Base-by-base conservation (phyloP, 2,113 vertebrate genomes). In the Castor canadensis region DNA sequence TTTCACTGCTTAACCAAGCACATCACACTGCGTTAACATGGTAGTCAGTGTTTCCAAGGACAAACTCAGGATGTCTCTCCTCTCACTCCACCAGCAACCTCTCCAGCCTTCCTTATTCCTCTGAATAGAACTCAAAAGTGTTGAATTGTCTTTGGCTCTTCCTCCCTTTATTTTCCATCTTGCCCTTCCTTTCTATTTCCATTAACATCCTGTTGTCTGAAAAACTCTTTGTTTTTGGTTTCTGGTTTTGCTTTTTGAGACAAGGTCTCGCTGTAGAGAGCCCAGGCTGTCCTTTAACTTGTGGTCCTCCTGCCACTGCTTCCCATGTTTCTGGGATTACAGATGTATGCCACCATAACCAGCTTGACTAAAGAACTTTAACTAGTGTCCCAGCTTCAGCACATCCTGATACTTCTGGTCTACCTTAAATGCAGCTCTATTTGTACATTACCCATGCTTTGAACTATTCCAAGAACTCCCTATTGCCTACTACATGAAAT, bases 11-110 rank as follows among this genome's bases (percentile, higher is more conserved):
- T 47, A 58, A 30, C n/a, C 76, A 45, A 40, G 58, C n/a, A 12
- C 16, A 7, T 11, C 1, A 40, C 0, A 0, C 73, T 0, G 7
- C 35, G 38, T 32, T 43, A 84, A 5, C 43, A 22, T 1, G 56
- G 56, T 20, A 26, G 35, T 87, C 52, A 6, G 0, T 28, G 17
- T 45, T 64, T 73, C 60, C 15, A 13, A 94, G 76, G 32, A 77
- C 66, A 45, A 84, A 56, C 28, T 52, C 35, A 6, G 40, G 69
- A n/a, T 79, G 24, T 60, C 60, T 76, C 26, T 75, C 75, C 38
- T 82, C 58, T 67, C 67, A 32, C 67, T 86, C 60, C 12, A 76
- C 9, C 54, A 77, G 45, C 43, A 83, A 80, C 43, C 19, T 38
- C 67, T 49, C 40, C 52, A 43, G 58, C 66, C 8, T 9, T 86